Evolutionary conservation across 2,888 invertebrate species (phyloP), one percentile per base, ranked within the genome.

Genomic region (Drosophila mimetica): DNA sequence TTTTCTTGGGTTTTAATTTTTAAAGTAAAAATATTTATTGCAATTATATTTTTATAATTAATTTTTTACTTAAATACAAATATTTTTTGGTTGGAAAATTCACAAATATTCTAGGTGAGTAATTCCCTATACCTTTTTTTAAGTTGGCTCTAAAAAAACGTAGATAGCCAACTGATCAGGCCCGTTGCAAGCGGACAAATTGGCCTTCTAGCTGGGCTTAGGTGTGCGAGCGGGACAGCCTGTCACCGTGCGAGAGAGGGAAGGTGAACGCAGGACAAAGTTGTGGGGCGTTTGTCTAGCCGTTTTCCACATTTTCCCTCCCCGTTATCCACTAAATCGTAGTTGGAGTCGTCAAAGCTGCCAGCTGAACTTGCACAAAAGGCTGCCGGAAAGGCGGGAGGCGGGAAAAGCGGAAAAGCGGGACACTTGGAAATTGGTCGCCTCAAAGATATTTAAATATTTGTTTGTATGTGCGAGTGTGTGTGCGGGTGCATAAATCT

Each of bases 371-470:
- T 84, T 80, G 61, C 70, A 59, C 55, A 57, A 59, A 83, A 73
- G 66, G 69, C 73, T 79, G 66, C 37, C 55, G 20, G n/a, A 7
- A n/a, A 6, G 59, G 76, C 51, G 76, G 9, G 51, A 9, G 25
- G 7, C n/a, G 14, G 59, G 60, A 59, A 16, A 14, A 16, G 64
- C 16, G 70, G 76, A 39, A 20, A 39, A 28, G 28, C 44, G 30
- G 55, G 67, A 74, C 84, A 77, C 81, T 86, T 77, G 67, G 85
- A 69, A 86, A 84, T 84, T 84, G 87, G 71, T 75, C 71, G 82
- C 85, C 85, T 65, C 78, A 77, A 75, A 86, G 78, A 84, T 86
- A 79, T 84, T 79, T 80, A 77, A 84, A 86, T 79, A 77, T 60
- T 47, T 80, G 63, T 63, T 63, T 63, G 7, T 13, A 4, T 11